Conservation (phyloP, 35 echinoderm and acorn worm genomes). For the Anneissia japonica region DNA sequence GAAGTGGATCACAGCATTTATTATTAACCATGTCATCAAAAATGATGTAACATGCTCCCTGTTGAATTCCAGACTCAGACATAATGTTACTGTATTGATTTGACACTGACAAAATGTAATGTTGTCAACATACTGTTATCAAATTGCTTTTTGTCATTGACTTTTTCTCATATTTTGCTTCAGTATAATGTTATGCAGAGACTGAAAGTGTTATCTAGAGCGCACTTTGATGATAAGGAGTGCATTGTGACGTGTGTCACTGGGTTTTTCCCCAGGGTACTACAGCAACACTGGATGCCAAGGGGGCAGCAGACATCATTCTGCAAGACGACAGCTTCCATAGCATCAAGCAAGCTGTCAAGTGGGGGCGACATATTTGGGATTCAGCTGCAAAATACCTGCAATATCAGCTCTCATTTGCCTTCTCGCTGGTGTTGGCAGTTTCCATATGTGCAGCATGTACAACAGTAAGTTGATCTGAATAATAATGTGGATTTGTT, state of each 20-base stretch:
- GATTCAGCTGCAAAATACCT: neutral
- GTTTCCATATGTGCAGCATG: neutral
- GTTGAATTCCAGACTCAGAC: too few species aligned
- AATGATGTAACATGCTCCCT: too few species aligned
- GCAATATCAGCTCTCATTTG: neutral
- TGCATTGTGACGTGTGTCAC: neutral
- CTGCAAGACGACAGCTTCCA: neutral
- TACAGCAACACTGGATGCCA: neutral
- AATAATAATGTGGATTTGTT: too few species aligned
- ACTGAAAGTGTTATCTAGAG: neutral
- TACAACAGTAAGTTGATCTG: neutral
- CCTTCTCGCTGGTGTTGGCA: neutral
- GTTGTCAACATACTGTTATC: too few species aligned
- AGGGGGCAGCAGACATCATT: neutral
- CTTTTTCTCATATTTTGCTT: neutral
- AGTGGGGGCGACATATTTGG: neutral
- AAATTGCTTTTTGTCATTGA: too few species aligned
- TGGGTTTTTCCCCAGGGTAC: neutral
- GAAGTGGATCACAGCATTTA: too few species aligned
- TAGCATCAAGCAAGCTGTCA: conserved; percentile 1
- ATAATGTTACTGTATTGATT: too few species aligned
- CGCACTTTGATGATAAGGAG: neutral
- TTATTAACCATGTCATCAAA: too few species aligned
- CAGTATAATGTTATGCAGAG: neutral
- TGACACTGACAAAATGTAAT: too few species aligned